Evolutionary conservation across 2,888 invertebrate genomes (phyloP).

Genomic region (Mongoloraphidia duomilia): DNA sequence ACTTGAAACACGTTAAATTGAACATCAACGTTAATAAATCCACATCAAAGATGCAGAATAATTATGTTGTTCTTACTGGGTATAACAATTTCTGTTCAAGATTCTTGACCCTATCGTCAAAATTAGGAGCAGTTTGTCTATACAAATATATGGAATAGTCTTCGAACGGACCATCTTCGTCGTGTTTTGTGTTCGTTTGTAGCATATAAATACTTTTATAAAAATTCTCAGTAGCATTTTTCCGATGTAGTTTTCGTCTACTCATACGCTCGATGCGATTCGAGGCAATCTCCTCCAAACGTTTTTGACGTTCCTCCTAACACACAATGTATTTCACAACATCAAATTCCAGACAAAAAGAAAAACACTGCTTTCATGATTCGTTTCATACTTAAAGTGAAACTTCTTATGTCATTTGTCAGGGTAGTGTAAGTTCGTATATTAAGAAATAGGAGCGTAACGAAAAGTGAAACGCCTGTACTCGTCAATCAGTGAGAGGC

Average conservation of each 20-base stretch:
- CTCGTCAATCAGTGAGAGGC: no score
- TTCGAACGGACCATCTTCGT: conserved; percentile 52
- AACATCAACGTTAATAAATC: neutral
- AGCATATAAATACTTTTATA: conserved; percentile 75
- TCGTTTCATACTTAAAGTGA: no score
- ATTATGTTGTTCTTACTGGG: conserved; percentile 42
- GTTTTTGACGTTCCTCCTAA: conserved; percentile 58
- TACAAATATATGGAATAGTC: conserved; percentile 77
- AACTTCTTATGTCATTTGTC: no score
- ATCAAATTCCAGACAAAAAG: no score
- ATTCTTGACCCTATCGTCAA: conserved; percentile 70
- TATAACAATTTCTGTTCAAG: conserved; percentile 60
- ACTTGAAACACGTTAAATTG: no score
- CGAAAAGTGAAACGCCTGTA: no score
- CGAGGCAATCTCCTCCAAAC: conserved; percentile 57
- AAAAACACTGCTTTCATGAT: no score
- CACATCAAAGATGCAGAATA: conserved; percentile 11
- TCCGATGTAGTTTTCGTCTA: conserved; percentile 50
- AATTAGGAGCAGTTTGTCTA: conserved; percentile 70
- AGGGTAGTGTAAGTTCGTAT: no score
- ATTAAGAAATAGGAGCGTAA: no score
- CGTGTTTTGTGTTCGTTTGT: conserved; percentile 56
- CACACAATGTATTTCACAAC: no score
- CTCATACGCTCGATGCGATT: conserved; percentile 50
- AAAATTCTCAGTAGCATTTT: conserved; percentile 68